phyloP scores from a whole-genome alignment of 1,140 invertebrate genomes.

The Phocides pigmalion region DNA sequence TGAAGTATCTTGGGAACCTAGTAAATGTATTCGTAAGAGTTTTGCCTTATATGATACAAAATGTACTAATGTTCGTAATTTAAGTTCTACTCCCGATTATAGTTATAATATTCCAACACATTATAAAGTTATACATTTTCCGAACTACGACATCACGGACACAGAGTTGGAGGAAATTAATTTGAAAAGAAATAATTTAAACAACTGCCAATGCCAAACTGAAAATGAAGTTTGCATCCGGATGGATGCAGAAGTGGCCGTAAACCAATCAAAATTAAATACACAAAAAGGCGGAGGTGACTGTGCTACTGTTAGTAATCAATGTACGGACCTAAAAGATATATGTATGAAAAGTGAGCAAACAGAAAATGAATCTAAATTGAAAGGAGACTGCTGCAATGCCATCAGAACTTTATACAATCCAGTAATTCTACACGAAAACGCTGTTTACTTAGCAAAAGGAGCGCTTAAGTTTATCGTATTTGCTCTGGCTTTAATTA shows the following conservation, averaged over 20 bases:
- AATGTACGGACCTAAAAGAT: background rate
- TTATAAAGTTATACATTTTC: slow-evolving; percentile 12
- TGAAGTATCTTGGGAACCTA: too few relatives aligned
- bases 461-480: slow-evolving; percentile 25
- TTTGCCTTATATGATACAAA: background rate
- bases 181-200: background rate
- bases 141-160: slow-evolving; percentile 3
- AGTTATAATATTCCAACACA: background rate
- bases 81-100: slow-evolving; percentile 2
- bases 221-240: background rate
- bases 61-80: background rate
- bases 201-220: background rate
- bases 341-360: background rate
- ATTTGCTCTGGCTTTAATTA: slow-evolving; percentile 21
- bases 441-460: slow-evolving; percentile 17
- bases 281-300: slow-evolving; percentile 9
- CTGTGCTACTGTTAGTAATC: background rate
- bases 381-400: background rate
- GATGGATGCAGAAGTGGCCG: background rate
- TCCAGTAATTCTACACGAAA: slow-evolving; percentile 1
- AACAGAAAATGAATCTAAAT: background rate
- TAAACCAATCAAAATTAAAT: background rate
- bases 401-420: background rate
- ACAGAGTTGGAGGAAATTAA: slow-evolving; percentile 13
- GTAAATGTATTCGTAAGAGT: background rate